These are phyloP conservation scores for Drosophila mayaguana DNA, from an alignment of 2,888 invertebrate species.

Conservation along the genomic window DNA sequence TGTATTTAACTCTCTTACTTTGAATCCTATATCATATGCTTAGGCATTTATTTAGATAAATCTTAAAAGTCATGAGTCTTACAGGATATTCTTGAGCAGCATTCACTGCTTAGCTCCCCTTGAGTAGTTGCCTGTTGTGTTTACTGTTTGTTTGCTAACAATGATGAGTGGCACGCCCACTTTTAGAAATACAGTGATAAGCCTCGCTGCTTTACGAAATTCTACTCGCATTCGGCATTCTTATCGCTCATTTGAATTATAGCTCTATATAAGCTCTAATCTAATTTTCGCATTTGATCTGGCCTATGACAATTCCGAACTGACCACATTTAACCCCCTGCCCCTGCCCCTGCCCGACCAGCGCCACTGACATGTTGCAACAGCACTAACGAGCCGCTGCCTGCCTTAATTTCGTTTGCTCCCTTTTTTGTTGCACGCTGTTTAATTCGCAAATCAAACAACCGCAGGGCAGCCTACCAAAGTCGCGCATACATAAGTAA, in stretches of 20 bases:
- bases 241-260: neutral
- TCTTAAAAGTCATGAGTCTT: no score
- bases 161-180: constrained; percentile 67
- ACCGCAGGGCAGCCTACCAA: constrained; percentile 68
- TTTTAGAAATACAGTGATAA: neutral
- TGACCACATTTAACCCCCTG: neutral
- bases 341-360: no score
- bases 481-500: constrained; percentile 78
- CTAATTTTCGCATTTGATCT: constrained; percentile 50
- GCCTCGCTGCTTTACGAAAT: neutral
- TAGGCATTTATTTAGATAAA: no score
- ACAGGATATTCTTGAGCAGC: neutral
- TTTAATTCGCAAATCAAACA: constrained; percentile 81
- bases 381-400: constrained; percentile 54
- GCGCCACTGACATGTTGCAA: neutral
- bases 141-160: constrained; percentile 18
- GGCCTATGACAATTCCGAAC: constrained; percentile 51
- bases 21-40: no score
- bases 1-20: neutral
- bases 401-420: constrained; percentile 3
- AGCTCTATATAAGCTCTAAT: constrained; percentile 55
- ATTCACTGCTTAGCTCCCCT: neutral
- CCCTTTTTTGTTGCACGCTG: constrained; percentile 39
- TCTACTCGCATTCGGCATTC: neutral
- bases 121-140: neutral